Conservation (phyloP, 2,113 vertebrate genomes). For the Eurypyga helias region DNA sequence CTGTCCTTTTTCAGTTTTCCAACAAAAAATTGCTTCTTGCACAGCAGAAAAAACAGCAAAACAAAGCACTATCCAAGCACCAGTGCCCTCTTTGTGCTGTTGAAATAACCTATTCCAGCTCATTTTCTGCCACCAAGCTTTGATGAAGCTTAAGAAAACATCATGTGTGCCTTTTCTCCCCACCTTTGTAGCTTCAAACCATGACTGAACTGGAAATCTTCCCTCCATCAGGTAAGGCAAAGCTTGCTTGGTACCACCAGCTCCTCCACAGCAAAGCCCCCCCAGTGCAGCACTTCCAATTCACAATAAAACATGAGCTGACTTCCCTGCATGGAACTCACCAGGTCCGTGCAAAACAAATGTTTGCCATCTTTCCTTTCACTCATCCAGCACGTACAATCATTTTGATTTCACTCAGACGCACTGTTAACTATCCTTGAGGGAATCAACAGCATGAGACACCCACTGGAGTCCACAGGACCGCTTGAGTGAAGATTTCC, state of each 20-base stretch:
- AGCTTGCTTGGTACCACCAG: not conserved
- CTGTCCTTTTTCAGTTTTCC: not conserved
- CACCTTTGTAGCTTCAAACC: not conserved
- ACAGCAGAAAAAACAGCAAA: not conserved
- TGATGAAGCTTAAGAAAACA: not conserved
- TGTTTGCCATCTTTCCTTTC: not conserved
- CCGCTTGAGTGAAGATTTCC: not conserved
- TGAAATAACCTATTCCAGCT: not conserved
- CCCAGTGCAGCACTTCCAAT: not conserved
- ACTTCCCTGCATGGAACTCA: not conserved
- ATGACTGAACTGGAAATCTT: not conserved
- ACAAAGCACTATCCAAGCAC: not conserved
- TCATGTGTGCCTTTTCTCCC: not conserved
- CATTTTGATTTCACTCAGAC: not conserved
- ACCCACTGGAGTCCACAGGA: not conserved
- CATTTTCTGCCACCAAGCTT: not conserved
- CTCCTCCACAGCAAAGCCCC: not conserved
- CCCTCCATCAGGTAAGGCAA: not conserved
- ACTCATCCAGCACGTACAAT: not conserved
- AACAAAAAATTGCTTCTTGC: not conserved
- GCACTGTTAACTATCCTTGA: not conserved
- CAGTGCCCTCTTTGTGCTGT: not conserved
- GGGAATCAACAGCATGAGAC: not conserved
- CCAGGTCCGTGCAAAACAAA: not conserved
- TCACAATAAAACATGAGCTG: not conserved